Percentiles rank a stretch among this genome's conserved stretches.
These are phyloP conservation scores for Drosophila subobscura DNA, from an alignment of 1,140 invertebrate species.

Conservation along the genomic window DNA sequence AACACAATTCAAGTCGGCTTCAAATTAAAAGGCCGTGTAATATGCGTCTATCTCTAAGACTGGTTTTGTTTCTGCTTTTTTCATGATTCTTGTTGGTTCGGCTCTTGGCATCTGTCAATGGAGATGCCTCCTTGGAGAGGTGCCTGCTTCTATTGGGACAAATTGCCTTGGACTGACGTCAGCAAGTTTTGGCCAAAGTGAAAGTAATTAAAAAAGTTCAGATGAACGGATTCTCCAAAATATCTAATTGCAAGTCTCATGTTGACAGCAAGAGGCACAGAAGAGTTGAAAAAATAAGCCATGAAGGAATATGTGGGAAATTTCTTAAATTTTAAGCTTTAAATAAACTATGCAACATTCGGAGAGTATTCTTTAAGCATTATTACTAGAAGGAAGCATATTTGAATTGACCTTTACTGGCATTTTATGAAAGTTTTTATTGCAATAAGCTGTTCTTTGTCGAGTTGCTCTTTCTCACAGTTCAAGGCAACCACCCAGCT, in stretches of 20 bases:
- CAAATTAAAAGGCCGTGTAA: constrained; percentile 53
- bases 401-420: too few species aligned
- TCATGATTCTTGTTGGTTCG: background rate
- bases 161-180: constrained; percentile 36
- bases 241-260: constrained; percentile 31
- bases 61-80: constrained; percentile 42
- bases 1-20: constrained; percentile 54
- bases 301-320: background rate
- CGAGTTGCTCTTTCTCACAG: too few species aligned
- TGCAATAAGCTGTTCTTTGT: background rate
- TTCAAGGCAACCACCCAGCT: too few species aligned
- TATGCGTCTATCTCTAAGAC: constrained; percentile 12
- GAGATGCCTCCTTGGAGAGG: constrained; percentile 12
- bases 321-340: too few species aligned
- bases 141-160: constrained; percentile 20
- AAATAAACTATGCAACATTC: too few species aligned
- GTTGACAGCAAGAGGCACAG: background rate
- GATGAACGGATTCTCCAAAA: constrained; percentile 43
- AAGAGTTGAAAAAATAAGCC: background rate
- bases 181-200: constrained; percentile 19
- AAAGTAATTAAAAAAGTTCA: constrained; percentile 66
- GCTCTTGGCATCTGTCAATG: constrained; percentile 34
- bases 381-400: too few species aligned
- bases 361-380: too few species aligned
- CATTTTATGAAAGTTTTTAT: background rate